Base-by-base conservation (phyloP, 2,113 vertebrate species). In the Noctilio leporinus region DNA sequence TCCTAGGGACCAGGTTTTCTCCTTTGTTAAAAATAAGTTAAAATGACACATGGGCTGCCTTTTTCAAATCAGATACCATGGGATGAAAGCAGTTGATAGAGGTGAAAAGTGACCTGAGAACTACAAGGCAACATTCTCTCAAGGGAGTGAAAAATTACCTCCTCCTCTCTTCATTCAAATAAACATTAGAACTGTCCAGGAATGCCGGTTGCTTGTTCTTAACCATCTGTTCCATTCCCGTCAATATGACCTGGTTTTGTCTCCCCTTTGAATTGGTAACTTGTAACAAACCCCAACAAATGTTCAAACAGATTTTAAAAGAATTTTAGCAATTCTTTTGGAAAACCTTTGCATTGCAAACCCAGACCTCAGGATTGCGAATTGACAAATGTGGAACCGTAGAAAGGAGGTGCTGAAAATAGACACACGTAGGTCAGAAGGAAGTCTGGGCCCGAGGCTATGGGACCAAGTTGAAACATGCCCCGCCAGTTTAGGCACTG, bases 181-280 rank as follows among this genome's bases (percentile, higher is more conserved):
- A 78, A 83, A 93, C 38, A 30, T 76, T 80, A 45, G n/a, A 67
- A 59, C 96, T 97, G 85, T 69, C 86, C 72, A 87, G 72, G 53
- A 94, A 78, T 80, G 87, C 89, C 73, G 96, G 84, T 86, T 80
- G 65, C 81, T 95, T 96, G 70, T 86, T 96, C 95, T 92, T 90
- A 96, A 89, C 93, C 90, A 97, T 96, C 94, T 98, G 93, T 86
- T 95, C 26, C 1, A 40, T 96, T 94, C 97, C 43, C 69, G 84
- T 94, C 94, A 92, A 7, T 80, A 84, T 77, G 76, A 59, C 12
- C 77, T 96, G 62, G 35, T 89, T 91, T 96, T 85, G 6, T 89
- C 62, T 96, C 64, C 85, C 85, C 38, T 94, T 96, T 98, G 91
- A 96, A 91, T 57, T 96, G 93, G 94, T 96, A 91, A n/a, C 72